Evolutionary conservation across 2,113 vertebrate genomes (phyloP).

Genomic region (Notothenia coriiceps): DNA sequence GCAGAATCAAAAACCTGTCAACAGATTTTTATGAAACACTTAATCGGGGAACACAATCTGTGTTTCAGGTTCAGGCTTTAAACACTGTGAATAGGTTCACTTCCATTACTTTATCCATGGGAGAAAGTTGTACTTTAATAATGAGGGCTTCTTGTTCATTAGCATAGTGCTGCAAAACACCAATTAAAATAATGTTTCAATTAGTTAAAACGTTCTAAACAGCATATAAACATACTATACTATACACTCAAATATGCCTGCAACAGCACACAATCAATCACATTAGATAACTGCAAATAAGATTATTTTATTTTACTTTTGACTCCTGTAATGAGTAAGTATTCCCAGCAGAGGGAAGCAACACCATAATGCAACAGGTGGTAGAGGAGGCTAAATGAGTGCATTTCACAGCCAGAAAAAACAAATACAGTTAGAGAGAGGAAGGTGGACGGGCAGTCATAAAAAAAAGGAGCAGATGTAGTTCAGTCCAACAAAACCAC

Average conservation of each 20-base stretch:
- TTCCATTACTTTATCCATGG: no score
- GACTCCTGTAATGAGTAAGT: not conserved
- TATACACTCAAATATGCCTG: no score
- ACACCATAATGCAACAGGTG: constrained; percentile 42
- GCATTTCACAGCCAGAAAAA: not conserved
- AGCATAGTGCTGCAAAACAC: no score
- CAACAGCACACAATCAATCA: no score
- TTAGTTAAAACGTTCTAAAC: no score
- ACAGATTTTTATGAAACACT: not conserved
- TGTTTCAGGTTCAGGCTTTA: no score
- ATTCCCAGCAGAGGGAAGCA: constrained; percentile 65
- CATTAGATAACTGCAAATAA: no score
- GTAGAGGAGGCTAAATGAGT: not conserved
- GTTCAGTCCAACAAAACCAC: not conserved
- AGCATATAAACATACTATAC: no score
- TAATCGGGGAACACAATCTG: not conserved
- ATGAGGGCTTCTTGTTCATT: no score
- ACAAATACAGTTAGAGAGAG: not conserved
- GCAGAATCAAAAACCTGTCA: not conserved
- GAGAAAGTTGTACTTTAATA: no score
- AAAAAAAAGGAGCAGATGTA: constrained; percentile 21
- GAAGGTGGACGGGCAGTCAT: constrained; percentile 14
- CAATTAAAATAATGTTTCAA: no score
- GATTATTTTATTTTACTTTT: not conserved
- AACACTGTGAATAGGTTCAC: no score